Evolutionary conservation across 92 coral and sea anemone genomes (phyloP), one percentile per base, ranked within the genome.

Genomic region (Nematostella vectensis): DNA sequence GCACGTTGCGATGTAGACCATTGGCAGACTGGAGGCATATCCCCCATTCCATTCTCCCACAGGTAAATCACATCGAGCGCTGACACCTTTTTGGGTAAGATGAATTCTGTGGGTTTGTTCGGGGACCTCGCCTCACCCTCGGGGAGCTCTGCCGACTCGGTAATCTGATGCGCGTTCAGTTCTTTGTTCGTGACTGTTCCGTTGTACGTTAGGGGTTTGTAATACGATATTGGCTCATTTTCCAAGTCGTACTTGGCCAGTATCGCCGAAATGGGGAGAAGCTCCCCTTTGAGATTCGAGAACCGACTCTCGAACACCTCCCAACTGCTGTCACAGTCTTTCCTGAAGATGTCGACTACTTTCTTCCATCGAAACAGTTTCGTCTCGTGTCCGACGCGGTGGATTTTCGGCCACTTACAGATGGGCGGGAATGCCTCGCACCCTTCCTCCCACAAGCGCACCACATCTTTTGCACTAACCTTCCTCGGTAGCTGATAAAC

Each of bases 351-450:
- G 52, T 93, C 99, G 12, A 81, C 94, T 49, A 82, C 85, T 72
- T 93, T 93, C 72, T 93, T 93, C 99, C 99, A 93, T 12, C 99
- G 71, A 59, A 88, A 85, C 4, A 93, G 83, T 57, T 93, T 93
- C 18, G 99, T 93, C 54, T 85, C 99, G 26, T 93, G 99, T 39
- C 99, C 99, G 43, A 93, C 89, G 50, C 81, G 89, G 49, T 93
- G 99, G 43, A 83, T 76, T 70, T 88, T 88, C 11, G 95, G 88
- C 99, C 99, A 93, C 62, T 77, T 83, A 43, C 75, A 72, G 17
- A 93, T 95, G 1, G 99, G 85, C 16, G 96, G 96, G 22, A 93
- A 93, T 47, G 65, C 47, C 40, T 93, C 99, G 57, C 95, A 86
- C 28, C 99, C 99, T 42, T 93, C 93, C 29, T 88, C 94, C 99